Evolutionary conservation across 2,113 vertebrate species (phyloP), one percentile per base, ranked within the genome.

Genomic region (Caretta caretta): DNA sequence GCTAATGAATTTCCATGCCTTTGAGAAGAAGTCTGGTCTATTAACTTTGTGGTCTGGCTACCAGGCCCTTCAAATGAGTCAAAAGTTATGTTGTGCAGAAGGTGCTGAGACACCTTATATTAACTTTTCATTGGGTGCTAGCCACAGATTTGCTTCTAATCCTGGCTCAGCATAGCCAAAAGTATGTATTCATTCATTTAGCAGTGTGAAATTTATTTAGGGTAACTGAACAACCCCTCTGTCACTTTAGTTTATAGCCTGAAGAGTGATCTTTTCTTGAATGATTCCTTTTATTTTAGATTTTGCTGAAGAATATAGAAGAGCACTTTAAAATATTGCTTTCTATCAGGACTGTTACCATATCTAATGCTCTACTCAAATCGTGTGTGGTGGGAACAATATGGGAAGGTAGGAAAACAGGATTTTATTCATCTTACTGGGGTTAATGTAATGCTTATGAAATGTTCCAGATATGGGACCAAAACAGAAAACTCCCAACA

Each of bases 51-150:
- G 93, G 19, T 84, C 49, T 50, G 87, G n/a, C 81, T 59, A 79
- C 50, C 84, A 62, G 82, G 84, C n/a, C n/a, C n/a, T 69, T 84
- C 88, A 85, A 65, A 20, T 93, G 72, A 90, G 84, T 92, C 81
- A 95, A 87, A 95, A 83, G 87, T 95, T 92, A 13, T 38, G 29
- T 10, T 72, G 38, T 2, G 25, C 82, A 89, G 88, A 90, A 80
- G 76, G 80, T 53, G 38, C 79, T 72, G 82, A 42, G 12, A 84
- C 48, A 42, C 54, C 49, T 59, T 62, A 42, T 59, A 29, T 82
- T 69, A 48, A 14, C 0, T 3, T 53, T 93, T 92, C 83, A 54
- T 54, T 10, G 5, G 27, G 48, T 83, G 83, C n/a, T 19, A 93
- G 62, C 54, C 83, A 84, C 50, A 1, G 3, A 2, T 48, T 94